Evolutionary conservation across 2,888 invertebrate genomes (phyloP), one percentile per base, ranked within the genome.

Genomic region (Adelphocoris suturalis): DNA sequence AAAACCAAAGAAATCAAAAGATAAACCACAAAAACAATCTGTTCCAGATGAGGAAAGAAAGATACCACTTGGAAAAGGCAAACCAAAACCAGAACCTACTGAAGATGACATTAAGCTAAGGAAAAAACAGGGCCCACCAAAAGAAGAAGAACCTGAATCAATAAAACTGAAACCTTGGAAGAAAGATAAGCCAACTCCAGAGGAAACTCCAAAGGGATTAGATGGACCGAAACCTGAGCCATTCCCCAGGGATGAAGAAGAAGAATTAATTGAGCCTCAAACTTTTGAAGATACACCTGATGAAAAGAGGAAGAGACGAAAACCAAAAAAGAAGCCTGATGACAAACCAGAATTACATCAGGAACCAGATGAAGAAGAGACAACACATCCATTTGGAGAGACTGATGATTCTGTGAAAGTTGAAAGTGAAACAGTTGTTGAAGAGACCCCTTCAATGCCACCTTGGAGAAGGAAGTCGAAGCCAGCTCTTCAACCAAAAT

Each of bases 51-150:
- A 91, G 46, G 91, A 76, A 55, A 91, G 89, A 89, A 91, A 92
- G 82, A 61, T 90, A 14, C 90, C 90, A 52, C 61, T 90, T n/a
- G 92, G 91, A 16, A 91, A 92, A 87, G 92, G 92, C 61, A 92
- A 91, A 75, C 92, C 92, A 27, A 92, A 92, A 91, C 92, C 92
- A 68, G 90, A 90, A 82, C 91, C 91, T 75, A 91, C 91, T 89
- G 91, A 91, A 52, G 90, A 93, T 90, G 93, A 93, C 28, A 92
- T 93, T 85, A 93, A 93, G 48, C 93, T 94, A 89, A 94, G 93
- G 78, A 93, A 92, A 14, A 93, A 92, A 91, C 93, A 93, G 90
- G 94, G 94, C 27, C 93, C 93, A 91, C 93, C 93, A 46, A 93
- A 92, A 88, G 92, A 92, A 47, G 92, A 93, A 48, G 92, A 93